Evolutionary conservation across 2,888 invertebrate species (phyloP).

Genomic region (Leistus spinibarbis): DNA sequence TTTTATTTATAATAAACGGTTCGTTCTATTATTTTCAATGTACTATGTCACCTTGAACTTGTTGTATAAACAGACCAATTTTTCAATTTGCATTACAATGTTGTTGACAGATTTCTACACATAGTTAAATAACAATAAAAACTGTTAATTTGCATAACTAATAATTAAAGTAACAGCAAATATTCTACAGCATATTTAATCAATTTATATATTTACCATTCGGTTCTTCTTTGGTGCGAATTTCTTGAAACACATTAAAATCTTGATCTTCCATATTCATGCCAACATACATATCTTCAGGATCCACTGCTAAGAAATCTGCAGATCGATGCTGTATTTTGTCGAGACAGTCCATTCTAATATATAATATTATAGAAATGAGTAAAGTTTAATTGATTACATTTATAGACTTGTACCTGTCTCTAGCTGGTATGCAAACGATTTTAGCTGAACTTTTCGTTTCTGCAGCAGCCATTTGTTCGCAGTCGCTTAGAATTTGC

Average conservation of each 20-base stretch:
- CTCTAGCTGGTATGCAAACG: slow-evolving; percentile 72
- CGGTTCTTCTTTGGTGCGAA: slow-evolving; percentile 77
- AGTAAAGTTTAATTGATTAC: background rate
- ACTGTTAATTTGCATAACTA: background rate
- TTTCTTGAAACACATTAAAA: slow-evolving; percentile 76
- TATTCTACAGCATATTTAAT: background rate
- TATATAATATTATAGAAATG: background rate
- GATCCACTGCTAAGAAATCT: slow-evolving; percentile 82
- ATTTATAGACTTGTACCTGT: slow-evolving; percentile 61
- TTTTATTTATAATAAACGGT: background rate
- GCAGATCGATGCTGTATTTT: slow-evolving; percentile 77
- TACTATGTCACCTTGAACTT: slow-evolving; percentile 21
- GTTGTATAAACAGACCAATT: slow-evolving; percentile 1
- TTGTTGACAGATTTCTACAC: background rate
- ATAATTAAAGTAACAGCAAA: background rate
- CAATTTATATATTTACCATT: slow-evolving; percentile 61
- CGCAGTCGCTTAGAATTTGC: slow-evolving; percentile 66
- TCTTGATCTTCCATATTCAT: slow-evolving; percentile 73
- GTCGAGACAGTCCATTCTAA: slow-evolving; percentile 75
- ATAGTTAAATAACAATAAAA: background rate
- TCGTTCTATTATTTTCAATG: background rate
- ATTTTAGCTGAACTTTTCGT: slow-evolving; percentile 65
- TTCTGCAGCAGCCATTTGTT: slow-evolving; percentile 68
- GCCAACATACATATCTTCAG: slow-evolving; percentile 88
- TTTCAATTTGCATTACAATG: slow-evolving; percentile 14